Conservation (phyloP, 1,140 invertebrate species). For the Eriosoma lanigerum region DNA sequence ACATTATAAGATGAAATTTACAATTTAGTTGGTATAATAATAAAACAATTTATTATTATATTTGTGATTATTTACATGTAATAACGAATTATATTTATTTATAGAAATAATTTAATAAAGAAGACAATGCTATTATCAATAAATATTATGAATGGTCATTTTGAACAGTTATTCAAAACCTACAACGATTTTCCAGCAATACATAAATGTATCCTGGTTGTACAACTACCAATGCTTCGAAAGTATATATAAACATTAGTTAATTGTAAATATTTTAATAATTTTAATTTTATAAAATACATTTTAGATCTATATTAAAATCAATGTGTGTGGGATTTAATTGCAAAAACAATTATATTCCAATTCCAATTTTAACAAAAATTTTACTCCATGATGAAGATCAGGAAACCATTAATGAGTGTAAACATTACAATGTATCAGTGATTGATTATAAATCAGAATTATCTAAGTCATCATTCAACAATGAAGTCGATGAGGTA, state of each 20-base stretch:
- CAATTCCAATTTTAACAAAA: slow-evolving; percentile 8
- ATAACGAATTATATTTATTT: not conserved
- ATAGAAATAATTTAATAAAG: slow-evolving; percentile 23
- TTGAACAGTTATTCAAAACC: not conserved
- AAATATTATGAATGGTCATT: slow-evolving; percentile 38
- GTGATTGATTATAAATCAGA: slow-evolving; percentile 19
- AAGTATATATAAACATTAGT: not conserved
- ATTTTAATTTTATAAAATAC: not conserved
- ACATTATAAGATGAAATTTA: not conserved
- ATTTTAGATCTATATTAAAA: slow-evolving; percentile 20
- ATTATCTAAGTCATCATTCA: slow-evolving; percentile 19
- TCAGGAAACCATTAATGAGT: slow-evolving; percentile 23
- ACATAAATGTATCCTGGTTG: slow-evolving; percentile 20
- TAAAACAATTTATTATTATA: too few relatives aligned
- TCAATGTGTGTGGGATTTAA: slow-evolving; percentile 19
- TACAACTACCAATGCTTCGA: slow-evolving; percentile 30
- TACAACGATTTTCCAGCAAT: slow-evolving; percentile 20
- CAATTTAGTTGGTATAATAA: not conserved
- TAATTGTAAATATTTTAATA: not conserved
- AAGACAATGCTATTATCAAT: slow-evolving; percentile 2
- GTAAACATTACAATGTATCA: slow-evolving; percentile 21
- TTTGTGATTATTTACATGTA: too few relatives aligned
- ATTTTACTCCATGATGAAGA: slow-evolving; percentile 2
- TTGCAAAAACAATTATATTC: slow-evolving; percentile 40
- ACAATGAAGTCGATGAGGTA: slow-evolving; percentile 18